Evolutionary conservation across 2,797 vertebrate species (phyloP).

Genomic region (Selene dorsalis): DNA sequence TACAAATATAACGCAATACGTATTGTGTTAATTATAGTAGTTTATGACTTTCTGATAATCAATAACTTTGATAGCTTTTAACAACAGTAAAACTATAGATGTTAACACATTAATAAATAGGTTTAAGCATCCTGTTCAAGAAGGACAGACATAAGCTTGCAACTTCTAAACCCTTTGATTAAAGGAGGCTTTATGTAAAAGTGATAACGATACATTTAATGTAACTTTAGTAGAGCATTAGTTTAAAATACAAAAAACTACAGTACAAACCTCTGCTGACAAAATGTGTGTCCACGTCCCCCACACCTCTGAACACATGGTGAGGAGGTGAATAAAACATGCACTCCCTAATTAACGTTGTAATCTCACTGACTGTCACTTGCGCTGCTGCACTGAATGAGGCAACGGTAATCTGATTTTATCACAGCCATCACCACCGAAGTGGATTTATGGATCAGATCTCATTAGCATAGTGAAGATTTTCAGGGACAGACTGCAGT

Average conservation of each 20-base stretch:
- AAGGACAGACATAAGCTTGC: background rate
- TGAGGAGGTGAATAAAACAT: slow-evolving; percentile 31
- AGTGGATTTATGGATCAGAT: slow-evolving; percentile 51
- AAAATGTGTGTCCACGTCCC: slow-evolving; percentile 3
- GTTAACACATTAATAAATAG: background rate
- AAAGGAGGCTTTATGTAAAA: background rate
- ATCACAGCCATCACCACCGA: slow-evolving; percentile 40
- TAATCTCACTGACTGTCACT: slow-evolving; percentile 56
- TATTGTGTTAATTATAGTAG: background rate
- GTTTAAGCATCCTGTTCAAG: background rate
- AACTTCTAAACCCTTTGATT: background rate
- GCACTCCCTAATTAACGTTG: slow-evolving; percentile 38
- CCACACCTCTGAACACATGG: background rate
- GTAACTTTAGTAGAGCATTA: background rate
- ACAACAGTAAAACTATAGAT: background rate
- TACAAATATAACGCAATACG: background rate
- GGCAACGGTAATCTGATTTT: slow-evolving; percentile 49
- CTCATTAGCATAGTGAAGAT: slow-evolving; percentile 39
- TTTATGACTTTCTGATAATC: background rate
- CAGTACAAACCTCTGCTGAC: background rate
- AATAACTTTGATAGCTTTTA: background rate
- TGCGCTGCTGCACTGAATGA: slow-evolving; percentile 35
- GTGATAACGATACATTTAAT: background rate
- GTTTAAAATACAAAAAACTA: background rate
- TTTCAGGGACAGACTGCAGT: slow-evolving; percentile 32